A percentile compares a stretch with the other conserved stretches of the same genome.
These are phyloP conservation scores for Tapera naevia DNA, from an alignment of 2,797 vertebrate species.

Conservation along the genomic window DNA sequence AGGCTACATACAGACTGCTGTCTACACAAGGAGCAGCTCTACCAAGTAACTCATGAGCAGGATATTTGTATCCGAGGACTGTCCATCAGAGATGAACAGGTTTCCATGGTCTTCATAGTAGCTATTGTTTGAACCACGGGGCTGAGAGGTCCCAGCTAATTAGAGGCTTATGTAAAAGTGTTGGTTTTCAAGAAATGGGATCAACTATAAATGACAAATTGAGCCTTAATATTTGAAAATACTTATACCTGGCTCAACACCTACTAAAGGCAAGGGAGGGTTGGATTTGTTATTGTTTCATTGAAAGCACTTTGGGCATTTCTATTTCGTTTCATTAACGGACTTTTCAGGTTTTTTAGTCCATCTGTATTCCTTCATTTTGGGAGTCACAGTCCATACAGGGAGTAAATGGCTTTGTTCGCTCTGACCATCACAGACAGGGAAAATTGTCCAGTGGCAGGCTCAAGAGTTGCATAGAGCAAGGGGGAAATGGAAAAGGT, in stretches of 20 bases:
- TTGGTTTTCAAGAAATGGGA: background rate
- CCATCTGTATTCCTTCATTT: accelerated
- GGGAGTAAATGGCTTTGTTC: background rate
- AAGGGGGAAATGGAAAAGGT: background rate
- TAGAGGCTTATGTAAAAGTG: background rate
- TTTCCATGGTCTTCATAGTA: background rate
- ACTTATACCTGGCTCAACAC: background rate
- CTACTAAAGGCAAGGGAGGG: background rate
- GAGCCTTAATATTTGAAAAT: background rate
- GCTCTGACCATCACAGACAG: background rate
- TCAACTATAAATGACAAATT: background rate
- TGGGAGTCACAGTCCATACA: background rate
- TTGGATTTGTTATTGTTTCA: background rate
- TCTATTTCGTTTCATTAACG: background rate
- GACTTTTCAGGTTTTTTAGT: background rate
- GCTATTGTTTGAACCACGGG: background rate
- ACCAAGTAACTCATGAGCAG: background rate
- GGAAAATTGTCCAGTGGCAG: background rate
- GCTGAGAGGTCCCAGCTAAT: background rate
- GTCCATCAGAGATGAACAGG: background rate
- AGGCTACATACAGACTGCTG: background rate
- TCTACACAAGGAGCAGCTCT: background rate
- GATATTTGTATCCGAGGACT: background rate
- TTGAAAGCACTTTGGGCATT: background rate
- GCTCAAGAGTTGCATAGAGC: accelerated